These are phyloP conservation scores for Trematomus bernacchii DNA, from an alignment of 2,797 vertebrate species.

Conservation along the genomic window DNA sequence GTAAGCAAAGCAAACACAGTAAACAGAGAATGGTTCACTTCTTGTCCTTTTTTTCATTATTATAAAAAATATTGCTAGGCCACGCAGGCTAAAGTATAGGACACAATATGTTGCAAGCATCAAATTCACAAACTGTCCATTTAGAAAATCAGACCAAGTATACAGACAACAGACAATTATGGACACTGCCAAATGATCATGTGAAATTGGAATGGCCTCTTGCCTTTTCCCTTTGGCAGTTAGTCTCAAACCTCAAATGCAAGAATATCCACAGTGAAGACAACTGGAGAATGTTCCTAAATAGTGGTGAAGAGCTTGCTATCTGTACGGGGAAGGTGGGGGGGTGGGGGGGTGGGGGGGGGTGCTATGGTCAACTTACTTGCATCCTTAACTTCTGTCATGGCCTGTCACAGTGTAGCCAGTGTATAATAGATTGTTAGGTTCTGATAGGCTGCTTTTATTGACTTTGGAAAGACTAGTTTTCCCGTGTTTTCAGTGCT, in stretches of 20 bases:
- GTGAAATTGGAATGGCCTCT: not conserved
- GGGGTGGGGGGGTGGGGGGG: too few species aligned
- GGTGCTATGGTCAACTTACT: not conserved
- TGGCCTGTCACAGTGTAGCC: not conserved
- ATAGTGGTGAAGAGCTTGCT: not conserved
- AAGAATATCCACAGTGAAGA: not conserved
- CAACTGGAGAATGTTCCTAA: not conserved
- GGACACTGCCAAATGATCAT: not conserved
- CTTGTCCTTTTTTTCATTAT: conserved; percentile 41
- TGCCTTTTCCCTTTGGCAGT: not conserved
- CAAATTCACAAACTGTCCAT: not conserved
- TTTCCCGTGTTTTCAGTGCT: not conserved
- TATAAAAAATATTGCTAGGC: conserved; percentile 30
- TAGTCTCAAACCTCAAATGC: conserved; percentile 1
- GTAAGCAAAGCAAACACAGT: conserved; percentile 45
- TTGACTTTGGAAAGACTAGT: not conserved
- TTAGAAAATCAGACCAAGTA: too few species aligned
- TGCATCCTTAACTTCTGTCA: not conserved
- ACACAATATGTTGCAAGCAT: not conserved
- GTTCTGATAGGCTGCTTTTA: not conserved
- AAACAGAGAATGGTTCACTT: conserved; percentile 30
- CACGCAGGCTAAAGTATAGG: conserved; percentile 12
- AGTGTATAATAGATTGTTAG: not conserved
- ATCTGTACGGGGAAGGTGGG: not conserved
- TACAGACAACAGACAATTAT: too few species aligned